A percentile compares a stretch with the other conserved stretches of the same genome.
These are phyloP conservation scores for Acrossocheilus fasciatus DNA, from an alignment of 2,797 vertebrate genomes.

Conservation along the genomic window DNA sequence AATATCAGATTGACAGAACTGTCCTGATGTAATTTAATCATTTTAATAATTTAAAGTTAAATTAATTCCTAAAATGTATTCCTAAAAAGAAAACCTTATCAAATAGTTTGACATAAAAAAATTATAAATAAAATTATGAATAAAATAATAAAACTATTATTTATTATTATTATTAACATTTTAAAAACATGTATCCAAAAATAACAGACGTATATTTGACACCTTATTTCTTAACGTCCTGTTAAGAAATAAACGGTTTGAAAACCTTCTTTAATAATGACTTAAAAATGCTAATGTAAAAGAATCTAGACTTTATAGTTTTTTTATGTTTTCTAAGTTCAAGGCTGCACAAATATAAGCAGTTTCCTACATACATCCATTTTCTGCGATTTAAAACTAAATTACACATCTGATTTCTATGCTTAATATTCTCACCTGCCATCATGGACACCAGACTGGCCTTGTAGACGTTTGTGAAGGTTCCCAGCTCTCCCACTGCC, in stretches of 20 bases:
- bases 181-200: too few relatives aligned
- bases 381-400: not conserved
- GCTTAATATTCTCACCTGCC: slow-evolving; percentile 83
- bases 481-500: slow-evolving; percentile 91
- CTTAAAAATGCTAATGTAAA: not conserved
- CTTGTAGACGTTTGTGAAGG: slow-evolving; percentile 91
- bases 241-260: not conserved
- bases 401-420: not conserved
- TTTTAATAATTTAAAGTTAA: too few relatives aligned
- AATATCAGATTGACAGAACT: not conserved
- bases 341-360: not conserved
- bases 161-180: not conserved
- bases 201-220: not conserved
- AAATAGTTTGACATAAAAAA: not conserved
- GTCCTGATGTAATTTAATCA: not conserved
- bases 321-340: not conserved
- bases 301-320: not conserved
- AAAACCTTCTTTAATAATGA: not conserved
- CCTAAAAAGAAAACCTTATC: not conserved
- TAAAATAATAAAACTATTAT: too few relatives aligned
- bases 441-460: slow-evolving; percentile 97
- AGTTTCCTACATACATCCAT: not conserved
- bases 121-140: too few relatives aligned
- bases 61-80: not conserved
- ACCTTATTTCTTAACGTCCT: not conserved